Percentiles rank a stretch among this genome's conserved stretches.
Conservation (phyloP, 2,888 invertebrate species). For the Cephus runcator region DNA sequence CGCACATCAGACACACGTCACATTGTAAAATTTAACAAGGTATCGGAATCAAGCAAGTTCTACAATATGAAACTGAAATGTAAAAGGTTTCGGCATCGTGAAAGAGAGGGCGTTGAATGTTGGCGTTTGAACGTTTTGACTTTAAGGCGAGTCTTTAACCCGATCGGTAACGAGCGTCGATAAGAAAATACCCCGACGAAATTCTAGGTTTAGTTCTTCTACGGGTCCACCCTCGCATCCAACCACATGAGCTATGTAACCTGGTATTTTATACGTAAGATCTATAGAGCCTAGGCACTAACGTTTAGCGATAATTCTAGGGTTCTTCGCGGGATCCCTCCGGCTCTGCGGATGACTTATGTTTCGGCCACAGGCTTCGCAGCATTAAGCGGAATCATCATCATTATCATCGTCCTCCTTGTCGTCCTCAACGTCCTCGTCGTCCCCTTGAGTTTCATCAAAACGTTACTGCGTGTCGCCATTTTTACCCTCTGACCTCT, state of each 20-base stretch:
- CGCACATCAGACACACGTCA: neutral
- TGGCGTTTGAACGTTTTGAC: neutral
- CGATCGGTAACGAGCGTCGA: slow-evolving; percentile 6
- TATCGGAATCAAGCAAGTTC: neutral
- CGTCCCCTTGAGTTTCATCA: slow-evolving; percentile 26
- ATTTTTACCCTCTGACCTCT: neutral
- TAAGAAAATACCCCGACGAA: slow-evolving; percentile 28
- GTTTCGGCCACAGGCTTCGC: slow-evolving; percentile 36
- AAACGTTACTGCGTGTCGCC: slow-evolving; percentile 12
- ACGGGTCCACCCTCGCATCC: slow-evolving; percentile 54
- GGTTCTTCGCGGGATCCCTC: slow-evolving; percentile 50
- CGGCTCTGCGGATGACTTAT: slow-evolving; percentile 59
- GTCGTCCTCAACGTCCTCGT: neutral
- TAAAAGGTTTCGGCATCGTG: neutral
- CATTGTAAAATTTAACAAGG: neutral
- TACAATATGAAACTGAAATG: neutral
- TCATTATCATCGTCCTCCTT: slow-evolving; percentile 1
- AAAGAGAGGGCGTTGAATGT: neutral
- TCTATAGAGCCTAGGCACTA: slow-evolving; percentile 65
- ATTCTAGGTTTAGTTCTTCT: slow-evolving; percentile 30
- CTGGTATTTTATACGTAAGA: slow-evolving; percentile 65
- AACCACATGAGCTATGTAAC: slow-evolving; percentile 44
- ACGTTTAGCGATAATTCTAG: slow-evolving; percentile 65
- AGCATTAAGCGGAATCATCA: neutral
- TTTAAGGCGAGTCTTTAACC: neutral